These are phyloP conservation scores for Lucilia cuprina DNA, from an alignment of 1,140 invertebrate species.

Conservation along the genomic window DNA sequence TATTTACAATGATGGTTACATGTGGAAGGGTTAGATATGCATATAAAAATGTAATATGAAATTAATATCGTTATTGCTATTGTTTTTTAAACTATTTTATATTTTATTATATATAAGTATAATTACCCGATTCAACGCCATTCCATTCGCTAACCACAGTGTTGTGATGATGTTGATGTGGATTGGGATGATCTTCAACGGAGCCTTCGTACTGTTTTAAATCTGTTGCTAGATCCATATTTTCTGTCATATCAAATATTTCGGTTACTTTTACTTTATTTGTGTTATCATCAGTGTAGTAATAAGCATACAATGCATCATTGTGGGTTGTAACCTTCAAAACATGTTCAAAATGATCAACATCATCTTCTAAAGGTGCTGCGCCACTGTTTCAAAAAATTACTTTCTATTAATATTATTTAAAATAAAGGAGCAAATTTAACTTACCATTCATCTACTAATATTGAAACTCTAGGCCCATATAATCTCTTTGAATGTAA, in stretches of 20 bases:
- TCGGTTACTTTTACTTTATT: slow-evolving; percentile 87
- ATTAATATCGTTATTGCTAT: not conserved
- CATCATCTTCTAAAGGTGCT: slow-evolving; percentile 58
- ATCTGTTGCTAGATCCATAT: slow-evolving; percentile 62
- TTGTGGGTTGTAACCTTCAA: slow-evolving; percentile 83
- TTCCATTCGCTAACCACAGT: slow-evolving; percentile 59
- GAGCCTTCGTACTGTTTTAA: slow-evolving; percentile 49
- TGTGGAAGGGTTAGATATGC: not conserved
- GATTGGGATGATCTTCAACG: slow-evolving; percentile 51
- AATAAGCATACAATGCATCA: slow-evolving; percentile 88
- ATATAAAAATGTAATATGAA: no score
- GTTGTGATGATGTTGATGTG: slow-evolving; percentile 48
- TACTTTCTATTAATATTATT: not conserved
- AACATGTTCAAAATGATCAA: slow-evolving; percentile 87
- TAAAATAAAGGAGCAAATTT: not conserved
- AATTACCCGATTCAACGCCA: slow-evolving; percentile 58
- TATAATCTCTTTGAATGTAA: slow-evolving; percentile 56
- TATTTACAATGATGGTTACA: slow-evolving; percentile 3
- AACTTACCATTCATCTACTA: slow-evolving; percentile 57
- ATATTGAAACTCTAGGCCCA: slow-evolving; percentile 56
- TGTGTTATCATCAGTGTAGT: slow-evolving; percentile 83
- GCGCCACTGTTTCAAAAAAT: slow-evolving; percentile 46
- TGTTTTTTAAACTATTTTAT: not conserved
- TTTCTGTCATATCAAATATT: slow-evolving; percentile 84
- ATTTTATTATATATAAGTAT: not conserved